Evolutionary conservation across 2,888 invertebrate species (phyloP).

Genomic region (Thymelicus sylvestris): DNA sequence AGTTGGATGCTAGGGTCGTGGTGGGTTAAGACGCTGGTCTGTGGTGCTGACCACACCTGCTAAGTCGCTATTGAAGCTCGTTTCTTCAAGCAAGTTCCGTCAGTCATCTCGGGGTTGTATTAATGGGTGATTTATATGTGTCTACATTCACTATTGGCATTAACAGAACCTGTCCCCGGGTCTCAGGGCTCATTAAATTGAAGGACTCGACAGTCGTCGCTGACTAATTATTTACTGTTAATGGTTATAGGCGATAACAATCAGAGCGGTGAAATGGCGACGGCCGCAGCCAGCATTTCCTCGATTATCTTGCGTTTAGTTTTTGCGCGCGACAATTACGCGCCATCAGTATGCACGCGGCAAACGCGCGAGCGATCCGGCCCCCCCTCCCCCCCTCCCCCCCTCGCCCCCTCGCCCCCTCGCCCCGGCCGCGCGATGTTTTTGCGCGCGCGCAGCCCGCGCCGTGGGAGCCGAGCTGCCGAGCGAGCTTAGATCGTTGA

Average conservation of each 20-base stretch:
- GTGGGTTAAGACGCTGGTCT: too few relatives aligned
- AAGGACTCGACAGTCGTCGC: background rate
- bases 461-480: slow-evolving; percentile 62
- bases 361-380: slow-evolving; percentile 53
- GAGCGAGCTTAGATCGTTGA: slow-evolving; percentile 46
- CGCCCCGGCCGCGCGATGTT: slow-evolving; percentile 47
- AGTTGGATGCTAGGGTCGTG: too few relatives aligned
- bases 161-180: background rate
- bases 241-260: slow-evolving; percentile 39
- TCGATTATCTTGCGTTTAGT: slow-evolving; percentile 73
- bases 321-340: slow-evolving; percentile 74
- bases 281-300: slow-evolving; percentile 63
- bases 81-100: too few relatives aligned
- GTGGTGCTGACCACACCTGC: too few relatives aligned
- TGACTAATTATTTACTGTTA: slow-evolving; percentile 35
- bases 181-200: slow-evolving; percentile 17
- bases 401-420: slow-evolving; percentile 46
- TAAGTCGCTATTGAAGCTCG: too few relatives aligned
- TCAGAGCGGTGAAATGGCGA: slow-evolving; percentile 42
- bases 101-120: too few relatives aligned
- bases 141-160: too few relatives aligned
- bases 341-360: slow-evolving; percentile 76
- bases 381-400: slow-evolving; percentile 40
- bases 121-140: too few relatives aligned
- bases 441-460: slow-evolving; percentile 48